Evolutionary conservation across 2,797 vertebrate species (phyloP).

Genomic region (Tolypeutes matacus): DNA sequence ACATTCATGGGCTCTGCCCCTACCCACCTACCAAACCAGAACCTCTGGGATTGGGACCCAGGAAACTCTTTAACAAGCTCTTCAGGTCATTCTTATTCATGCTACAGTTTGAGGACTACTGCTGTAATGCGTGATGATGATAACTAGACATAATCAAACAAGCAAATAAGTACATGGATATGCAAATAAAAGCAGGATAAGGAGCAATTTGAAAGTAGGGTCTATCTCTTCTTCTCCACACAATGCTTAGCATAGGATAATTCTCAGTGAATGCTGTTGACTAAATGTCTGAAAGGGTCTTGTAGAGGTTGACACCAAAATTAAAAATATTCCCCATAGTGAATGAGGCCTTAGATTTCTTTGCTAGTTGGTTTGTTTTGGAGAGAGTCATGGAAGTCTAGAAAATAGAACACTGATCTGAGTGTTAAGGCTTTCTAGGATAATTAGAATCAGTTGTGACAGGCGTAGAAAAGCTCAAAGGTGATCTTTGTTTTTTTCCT

Average conservation of each 20-base stretch:
- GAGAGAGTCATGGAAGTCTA: not conserved
- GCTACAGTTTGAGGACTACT: not conserved
- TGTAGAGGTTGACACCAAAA: slow-evolving; percentile 23
- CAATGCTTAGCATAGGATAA: slow-evolving; percentile 2
- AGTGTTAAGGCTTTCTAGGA: slow-evolving; percentile 13
- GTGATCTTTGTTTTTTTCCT: not conserved
- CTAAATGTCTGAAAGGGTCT: not conserved
- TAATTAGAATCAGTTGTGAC: slow-evolving; percentile 22
- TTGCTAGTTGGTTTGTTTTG: not conserved
- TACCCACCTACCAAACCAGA: not conserved
- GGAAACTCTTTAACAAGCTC: not conserved
- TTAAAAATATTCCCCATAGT: slow-evolving; percentile 16
- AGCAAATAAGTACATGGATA: not conserved
- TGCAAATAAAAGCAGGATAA: not conserved
- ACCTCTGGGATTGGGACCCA: not conserved
- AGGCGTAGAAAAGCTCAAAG: not conserved
- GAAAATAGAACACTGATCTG: not conserved
- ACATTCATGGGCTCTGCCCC: not conserved
- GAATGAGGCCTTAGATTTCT: slow-evolving; percentile 28
- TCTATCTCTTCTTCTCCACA: not conserved
- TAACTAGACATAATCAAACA: not conserved
- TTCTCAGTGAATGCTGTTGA: slow-evolving; percentile 19
- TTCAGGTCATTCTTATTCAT: slow-evolving; percentile 11
- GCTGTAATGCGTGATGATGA: not conserved
- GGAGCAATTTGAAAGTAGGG: not conserved